Evolutionary conservation across 1,140 invertebrate species (phyloP).

Genomic region (Drosophila kikkawai): DNA sequence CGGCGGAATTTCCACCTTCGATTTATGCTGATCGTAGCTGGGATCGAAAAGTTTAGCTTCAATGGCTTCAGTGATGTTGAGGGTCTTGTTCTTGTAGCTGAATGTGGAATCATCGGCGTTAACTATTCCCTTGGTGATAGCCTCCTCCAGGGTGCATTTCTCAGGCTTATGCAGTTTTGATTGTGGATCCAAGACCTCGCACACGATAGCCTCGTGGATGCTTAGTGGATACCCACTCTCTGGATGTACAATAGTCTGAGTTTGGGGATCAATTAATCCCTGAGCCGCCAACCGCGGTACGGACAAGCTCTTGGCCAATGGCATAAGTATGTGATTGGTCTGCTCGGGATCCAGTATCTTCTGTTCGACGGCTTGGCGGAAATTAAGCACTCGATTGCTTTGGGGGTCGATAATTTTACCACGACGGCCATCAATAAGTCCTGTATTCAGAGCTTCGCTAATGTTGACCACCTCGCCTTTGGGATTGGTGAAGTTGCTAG

Average conservation of each 20-base stretch:
- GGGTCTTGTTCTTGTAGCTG: constrained; percentile 87
- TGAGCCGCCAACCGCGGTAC: constrained; percentile 93
- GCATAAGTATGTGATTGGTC: constrained; percentile 92
- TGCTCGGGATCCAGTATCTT: constrained; percentile 93
- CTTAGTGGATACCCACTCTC: constrained; percentile 92
- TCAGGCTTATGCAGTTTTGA: constrained; percentile 88
- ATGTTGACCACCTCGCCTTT: constrained; percentile 89
- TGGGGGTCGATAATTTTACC: constrained; percentile 94
- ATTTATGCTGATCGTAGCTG: constrained; percentile 75
- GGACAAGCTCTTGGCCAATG: constrained; percentile 92
- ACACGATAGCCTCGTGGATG: constrained; percentile 93
- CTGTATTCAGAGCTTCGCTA: constrained; percentile 91
- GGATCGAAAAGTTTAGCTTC: constrained; percentile 88
- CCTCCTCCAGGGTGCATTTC: constrained; percentile 91
- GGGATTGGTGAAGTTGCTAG: constrained; percentile 85
- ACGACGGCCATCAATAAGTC: constrained; percentile 90
- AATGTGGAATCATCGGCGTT: constrained; percentile 91
- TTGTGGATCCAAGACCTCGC: constrained; percentile 93
- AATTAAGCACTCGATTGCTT: constrained; percentile 91
- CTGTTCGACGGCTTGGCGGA: constrained; percentile 93
- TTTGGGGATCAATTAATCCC: constrained; percentile 92
- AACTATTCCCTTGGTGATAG: constrained; percentile 91
- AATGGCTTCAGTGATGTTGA: constrained; percentile 91
- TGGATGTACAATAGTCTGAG: constrained; percentile 94
- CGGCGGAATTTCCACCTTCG: constrained; percentile 85